These are phyloP conservation scores for Halcyon badia DNA, from an alignment of 2,797 vertebrate species.

Conservation along the genomic window DNA sequence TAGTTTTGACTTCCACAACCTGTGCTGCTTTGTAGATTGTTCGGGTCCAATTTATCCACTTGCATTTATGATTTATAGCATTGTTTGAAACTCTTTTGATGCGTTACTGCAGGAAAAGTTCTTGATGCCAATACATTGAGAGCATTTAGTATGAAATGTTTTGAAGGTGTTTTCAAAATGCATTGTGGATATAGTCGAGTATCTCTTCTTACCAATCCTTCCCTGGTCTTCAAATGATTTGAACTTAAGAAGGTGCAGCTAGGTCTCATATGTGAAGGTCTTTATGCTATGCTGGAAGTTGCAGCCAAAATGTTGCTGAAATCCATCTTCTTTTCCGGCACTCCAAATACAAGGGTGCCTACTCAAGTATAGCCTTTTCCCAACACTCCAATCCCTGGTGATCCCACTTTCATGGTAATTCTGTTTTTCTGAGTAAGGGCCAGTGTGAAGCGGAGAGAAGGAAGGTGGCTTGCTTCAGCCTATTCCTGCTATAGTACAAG, in stretches of 20 bases:
- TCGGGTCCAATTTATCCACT: background rate
- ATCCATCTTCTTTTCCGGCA: background rate
- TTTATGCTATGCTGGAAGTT: background rate
- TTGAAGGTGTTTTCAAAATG: background rate
- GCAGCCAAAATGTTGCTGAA: background rate
- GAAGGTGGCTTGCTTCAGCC: background rate
- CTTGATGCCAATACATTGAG: background rate
- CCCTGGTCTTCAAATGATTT: background rate
- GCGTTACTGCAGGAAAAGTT: background rate
- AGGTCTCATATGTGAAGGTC: background rate
- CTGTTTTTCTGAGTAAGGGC: background rate
- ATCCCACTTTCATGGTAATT: background rate
- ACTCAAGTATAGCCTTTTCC: background rate
- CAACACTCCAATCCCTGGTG: background rate
- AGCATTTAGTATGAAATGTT: background rate
- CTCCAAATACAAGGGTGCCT: background rate
- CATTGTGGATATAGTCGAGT: background rate
- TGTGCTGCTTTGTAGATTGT: background rate
- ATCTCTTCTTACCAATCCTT: background rate
- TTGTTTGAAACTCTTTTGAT: background rate
- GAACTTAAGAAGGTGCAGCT: background rate
- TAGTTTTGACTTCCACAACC: background rate
- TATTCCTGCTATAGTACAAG: background rate
- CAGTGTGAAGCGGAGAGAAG: background rate
- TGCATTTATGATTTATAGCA: background rate